These are phyloP conservation scores for Pituophis catenifer DNA, from an alignment of 2,113 vertebrate genomes.

Conservation along the genomic window DNA sequence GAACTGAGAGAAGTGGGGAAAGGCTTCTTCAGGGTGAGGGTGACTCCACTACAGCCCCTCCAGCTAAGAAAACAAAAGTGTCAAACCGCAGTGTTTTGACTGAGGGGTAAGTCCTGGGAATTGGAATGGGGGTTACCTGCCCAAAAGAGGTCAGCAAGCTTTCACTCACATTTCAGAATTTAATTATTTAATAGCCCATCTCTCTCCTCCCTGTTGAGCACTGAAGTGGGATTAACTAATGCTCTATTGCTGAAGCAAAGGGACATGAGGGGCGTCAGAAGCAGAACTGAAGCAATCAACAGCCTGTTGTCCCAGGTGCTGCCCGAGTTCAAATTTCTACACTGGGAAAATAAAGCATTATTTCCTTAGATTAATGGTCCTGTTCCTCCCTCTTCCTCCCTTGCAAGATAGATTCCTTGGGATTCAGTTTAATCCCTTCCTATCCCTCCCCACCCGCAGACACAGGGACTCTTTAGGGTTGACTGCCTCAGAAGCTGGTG, in stretches of 20 bases:
- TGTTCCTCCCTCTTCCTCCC: background rate
- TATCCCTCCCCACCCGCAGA: background rate
- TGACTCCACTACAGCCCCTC: background rate
- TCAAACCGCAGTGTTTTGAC: constrained; percentile 17
- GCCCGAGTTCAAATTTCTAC: constrained; percentile 30
- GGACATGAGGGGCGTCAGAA: background rate
- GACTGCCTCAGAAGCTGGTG: background rate
- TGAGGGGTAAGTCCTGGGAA: constrained; percentile 18
- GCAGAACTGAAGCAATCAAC: constrained; percentile 30
- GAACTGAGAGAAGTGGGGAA: background rate
- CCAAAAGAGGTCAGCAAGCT: constrained; percentile 23
- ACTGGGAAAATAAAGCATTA: constrained; percentile 34
- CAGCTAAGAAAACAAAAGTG: constrained; percentile 34
- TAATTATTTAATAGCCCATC: constrained; percentile 36
- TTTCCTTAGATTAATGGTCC: constrained; percentile 18
- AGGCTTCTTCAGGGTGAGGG: background rate
- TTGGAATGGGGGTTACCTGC: constrained; percentile 20
- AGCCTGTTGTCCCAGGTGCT: constrained; percentile 35
- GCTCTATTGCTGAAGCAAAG: background rate
- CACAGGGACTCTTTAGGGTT: background rate
- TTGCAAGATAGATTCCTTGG: constrained; percentile 6
- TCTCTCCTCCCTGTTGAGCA: constrained; percentile 18
- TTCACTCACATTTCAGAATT: constrained; percentile 32
- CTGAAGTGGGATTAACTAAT: constrained; percentile 22
- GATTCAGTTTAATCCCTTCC: background rate